Evolutionary conservation across 2,888 invertebrate species (phyloP).

Genomic region (Amblyjoppa fuscipennis): DNA sequence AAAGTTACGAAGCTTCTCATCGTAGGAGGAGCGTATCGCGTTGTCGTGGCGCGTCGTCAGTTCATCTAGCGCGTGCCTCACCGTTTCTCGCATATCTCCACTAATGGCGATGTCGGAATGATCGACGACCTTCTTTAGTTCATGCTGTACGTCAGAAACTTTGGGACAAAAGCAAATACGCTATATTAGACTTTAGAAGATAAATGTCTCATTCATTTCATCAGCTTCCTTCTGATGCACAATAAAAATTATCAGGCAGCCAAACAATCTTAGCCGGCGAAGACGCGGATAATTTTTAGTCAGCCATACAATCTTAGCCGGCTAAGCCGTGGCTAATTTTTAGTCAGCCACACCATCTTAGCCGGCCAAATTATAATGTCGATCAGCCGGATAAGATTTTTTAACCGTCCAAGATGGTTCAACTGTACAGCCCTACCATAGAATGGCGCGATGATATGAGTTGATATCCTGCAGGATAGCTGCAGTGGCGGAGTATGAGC

Average conservation of each 20-base stretch:
- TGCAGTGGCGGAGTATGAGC: slow-evolving; percentile 5
- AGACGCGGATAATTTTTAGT: no score
- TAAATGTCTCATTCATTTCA: no score
- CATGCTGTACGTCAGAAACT: not conserved
- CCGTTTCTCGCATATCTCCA: not conserved
- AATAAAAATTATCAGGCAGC: no score
- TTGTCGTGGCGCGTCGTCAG: not conserved
- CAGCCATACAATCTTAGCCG: no score
- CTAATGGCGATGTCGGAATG: not conserved
- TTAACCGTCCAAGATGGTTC: no score
- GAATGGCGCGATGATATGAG: not conserved
- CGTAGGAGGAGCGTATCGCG: not conserved
- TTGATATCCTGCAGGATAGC: slow-evolving; percentile 23
- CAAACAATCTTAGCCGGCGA: no score
- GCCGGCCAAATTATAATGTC: no score
- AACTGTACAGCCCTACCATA: no score
- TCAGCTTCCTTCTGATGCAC: no score
- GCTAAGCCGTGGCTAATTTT: no score
- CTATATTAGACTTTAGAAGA: not conserved
- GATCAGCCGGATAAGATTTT: no score
- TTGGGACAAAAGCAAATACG: not conserved
- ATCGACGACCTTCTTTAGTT: not conserved
- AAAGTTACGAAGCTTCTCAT: slow-evolving; percentile 45
- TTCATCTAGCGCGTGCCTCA: not conserved
- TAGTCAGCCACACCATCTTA: no score